phyloP scores from a whole-genome alignment of 2,888 invertebrate genomes.

The Stratiomys singularior region DNA sequence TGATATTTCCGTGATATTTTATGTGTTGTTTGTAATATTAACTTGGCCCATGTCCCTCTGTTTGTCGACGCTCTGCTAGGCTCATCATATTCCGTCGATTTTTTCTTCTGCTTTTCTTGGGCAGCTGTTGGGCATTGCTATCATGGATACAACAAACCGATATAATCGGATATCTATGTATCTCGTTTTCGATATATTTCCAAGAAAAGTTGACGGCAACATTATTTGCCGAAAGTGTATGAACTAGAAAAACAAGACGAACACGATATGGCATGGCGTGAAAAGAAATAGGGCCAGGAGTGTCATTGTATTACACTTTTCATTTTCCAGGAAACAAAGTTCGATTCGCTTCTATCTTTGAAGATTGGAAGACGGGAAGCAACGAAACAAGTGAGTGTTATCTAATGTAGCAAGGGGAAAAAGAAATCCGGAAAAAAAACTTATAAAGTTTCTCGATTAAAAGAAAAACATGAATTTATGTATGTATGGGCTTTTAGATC shows the following conservation, averaged over 20 bases:
- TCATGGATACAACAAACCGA: background rate
- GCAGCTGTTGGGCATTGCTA: background rate
- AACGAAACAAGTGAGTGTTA: background rate
- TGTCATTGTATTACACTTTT: background rate
- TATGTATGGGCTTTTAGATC: background rate
- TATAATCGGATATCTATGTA: conserved; percentile 27
- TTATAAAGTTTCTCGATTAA: conserved; percentile 28
- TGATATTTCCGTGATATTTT: too few relatives aligned
- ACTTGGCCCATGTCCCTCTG: too few relatives aligned
- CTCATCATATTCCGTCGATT: background rate
- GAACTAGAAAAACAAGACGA: background rate
- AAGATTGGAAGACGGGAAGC: too few relatives aligned
- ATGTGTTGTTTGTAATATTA: too few relatives aligned
- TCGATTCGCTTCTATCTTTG: background rate
- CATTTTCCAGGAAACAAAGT: conserved; percentile 24
- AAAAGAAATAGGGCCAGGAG: background rate
- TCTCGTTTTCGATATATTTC: background rate
- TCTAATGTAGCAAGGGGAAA: background rate
- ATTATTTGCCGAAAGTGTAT: too few relatives aligned
- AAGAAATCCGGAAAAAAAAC: background rate
- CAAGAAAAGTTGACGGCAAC: background rate
- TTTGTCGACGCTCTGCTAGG: too few relatives aligned
- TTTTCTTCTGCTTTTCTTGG: background rate
- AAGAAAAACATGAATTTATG: conserved; percentile 5
- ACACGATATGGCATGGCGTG: background rate